A percentile compares a stretch with the other conserved stretches of the same genome.
Evolutionary conservation across 2,888 invertebrate genomes (phyloP).

Genomic region (Pterostichus niger): DNA sequence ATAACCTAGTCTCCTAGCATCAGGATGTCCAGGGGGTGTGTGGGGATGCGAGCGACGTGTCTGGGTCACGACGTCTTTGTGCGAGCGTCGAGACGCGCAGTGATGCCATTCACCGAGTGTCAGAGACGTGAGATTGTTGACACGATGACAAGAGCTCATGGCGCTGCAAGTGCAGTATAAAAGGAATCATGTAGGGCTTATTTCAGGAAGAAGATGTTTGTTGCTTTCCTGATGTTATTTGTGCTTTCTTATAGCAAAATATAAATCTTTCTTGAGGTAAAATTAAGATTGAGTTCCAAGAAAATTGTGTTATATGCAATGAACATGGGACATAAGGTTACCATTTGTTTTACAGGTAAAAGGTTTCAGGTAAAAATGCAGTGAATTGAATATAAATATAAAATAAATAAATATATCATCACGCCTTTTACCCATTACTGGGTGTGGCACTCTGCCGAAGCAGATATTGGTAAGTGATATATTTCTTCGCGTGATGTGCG

Average conservation of each 20-base stretch:
- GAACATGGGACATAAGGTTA: too few relatives aligned
- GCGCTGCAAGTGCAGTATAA: not conserved
- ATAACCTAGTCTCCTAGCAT: not conserved
- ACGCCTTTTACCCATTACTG: too few relatives aligned
- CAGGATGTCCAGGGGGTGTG: not conserved
- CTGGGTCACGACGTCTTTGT: slow-evolving; percentile 37
- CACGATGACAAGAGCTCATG: not conserved
- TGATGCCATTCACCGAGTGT: slow-evolving; percentile 5
- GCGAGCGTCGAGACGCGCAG: slow-evolving; percentile 13
- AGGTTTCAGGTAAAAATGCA: too few relatives aligned
- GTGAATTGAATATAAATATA: too few relatives aligned
- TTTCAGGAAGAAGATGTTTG: not conserved
- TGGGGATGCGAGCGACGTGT: slow-evolving; percentile 6
- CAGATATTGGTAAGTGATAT: too few relatives aligned
- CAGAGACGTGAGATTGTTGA: not conserved
- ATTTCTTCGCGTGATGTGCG: too few relatives aligned
- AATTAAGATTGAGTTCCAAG: too few relatives aligned
- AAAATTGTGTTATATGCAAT: too few relatives aligned
- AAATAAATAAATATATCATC: too few relatives aligned
- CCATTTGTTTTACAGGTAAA: too few relatives aligned
- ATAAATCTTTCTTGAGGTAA: too few relatives aligned
- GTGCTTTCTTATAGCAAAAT: not conserved
- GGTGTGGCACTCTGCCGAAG: too few relatives aligned
- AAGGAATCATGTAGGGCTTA: not conserved
- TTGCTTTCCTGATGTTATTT: not conserved